Evolutionary conservation across 2,797 vertebrate species (phyloP).

Genomic region (Falco cherrug): DNA sequence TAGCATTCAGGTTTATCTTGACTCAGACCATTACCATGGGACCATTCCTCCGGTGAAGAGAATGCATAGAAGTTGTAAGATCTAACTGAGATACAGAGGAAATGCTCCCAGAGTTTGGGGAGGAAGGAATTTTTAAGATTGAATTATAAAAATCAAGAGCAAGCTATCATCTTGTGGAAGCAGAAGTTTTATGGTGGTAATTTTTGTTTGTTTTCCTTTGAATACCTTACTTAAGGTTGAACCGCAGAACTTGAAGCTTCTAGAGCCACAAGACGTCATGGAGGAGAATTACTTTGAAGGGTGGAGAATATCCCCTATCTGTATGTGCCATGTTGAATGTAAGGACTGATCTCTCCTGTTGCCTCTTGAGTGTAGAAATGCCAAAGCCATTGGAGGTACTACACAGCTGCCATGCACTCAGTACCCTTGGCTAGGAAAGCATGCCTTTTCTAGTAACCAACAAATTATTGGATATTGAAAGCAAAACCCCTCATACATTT

Average conservation of each 20-base stretch:
- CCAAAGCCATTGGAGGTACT: not conserved
- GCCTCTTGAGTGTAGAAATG: not conserved
- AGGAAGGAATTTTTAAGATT: not conserved
- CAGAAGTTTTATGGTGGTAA: not conserved
- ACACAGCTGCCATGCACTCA: not conserved
- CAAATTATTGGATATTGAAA: not conserved
- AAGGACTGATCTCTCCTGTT: not conserved
- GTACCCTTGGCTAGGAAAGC: not conserved
- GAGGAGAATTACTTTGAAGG: not conserved
- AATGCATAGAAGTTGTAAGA: not conserved
- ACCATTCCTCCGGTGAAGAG: not conserved
- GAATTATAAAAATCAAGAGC: not conserved
- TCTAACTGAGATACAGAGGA: not conserved
- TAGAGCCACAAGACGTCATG: not conserved
- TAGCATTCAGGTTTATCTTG: constrained; percentile 5
- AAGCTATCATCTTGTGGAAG: not conserved
- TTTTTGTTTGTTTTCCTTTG: not conserved
- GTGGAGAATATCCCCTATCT: not conserved
- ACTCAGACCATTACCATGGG: not conserved
- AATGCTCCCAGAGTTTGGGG: not conserved
- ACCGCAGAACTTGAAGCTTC: not conserved
- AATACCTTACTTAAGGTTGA: not conserved
- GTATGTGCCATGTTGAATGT: not conserved
- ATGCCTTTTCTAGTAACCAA: not conserved
- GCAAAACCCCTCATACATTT: not conserved